Evolutionary conservation across 2,888 invertebrate genomes (phyloP), one percentile per base, ranked within the genome.

Genomic region (Thymelicus acteon): DNA sequence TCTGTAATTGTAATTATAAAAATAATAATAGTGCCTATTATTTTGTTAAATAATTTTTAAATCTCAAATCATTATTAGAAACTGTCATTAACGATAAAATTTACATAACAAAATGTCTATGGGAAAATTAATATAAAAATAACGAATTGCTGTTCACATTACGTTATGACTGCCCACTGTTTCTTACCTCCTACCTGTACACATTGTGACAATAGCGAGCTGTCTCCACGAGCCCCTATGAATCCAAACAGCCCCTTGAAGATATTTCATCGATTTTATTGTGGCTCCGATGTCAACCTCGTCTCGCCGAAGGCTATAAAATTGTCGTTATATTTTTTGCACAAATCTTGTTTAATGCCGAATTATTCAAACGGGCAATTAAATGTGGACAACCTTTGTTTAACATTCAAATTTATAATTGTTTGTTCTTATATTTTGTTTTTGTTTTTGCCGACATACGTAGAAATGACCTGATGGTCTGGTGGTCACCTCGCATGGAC

Each of bases 241-340:
- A 92, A 83, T 91, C 80, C 80, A 78, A 76, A 80, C 85, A 84
- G 86, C 84, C 90, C 90, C 87, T 85, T 84, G 86, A 88, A 80
- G 77, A 93, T 93, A 93, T 91, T 91, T 93, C 93, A 93, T 92
- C 90, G 91, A 93, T 92, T 93, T 93, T 93, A 93, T 93, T 92
- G 86, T 90, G 93, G 93, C 93, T 91, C 93, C 93, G 81, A 88
- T 93, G 93, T 93, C 93, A 92, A 90, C 90, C 86, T 81, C 82
- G 92, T 92, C 92, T 89, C 90, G 91, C 82, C 90, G 85, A 85
- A 80, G 79, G 81, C 85, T 86, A 89, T 91, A 91, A 91, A 91
- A 82, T 48, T 19, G 82, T 84, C 75, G 84, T 85, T 85, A 83
- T 85, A 82, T 83, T 84, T 86, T 90, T 88, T 89, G 85, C 84